Evolutionary conservation across 1,140 invertebrate genomes (phyloP), one percentile per base, ranked within the genome.

Genomic region (Tetranychus urticae): DNA sequence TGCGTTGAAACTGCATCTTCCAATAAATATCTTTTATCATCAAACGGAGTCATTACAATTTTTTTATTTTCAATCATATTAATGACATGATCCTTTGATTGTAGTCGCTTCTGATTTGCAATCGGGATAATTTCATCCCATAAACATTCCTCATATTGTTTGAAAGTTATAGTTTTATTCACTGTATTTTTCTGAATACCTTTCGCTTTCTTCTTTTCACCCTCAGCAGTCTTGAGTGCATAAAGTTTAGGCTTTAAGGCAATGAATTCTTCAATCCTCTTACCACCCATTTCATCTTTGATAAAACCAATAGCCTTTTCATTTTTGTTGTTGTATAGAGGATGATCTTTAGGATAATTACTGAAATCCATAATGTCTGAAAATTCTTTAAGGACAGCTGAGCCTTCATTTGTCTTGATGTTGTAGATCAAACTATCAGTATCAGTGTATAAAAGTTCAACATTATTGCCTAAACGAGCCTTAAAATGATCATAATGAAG

Each of bases 261-360:
- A 54, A 73, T 60, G 69, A 71, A 77, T 65, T 71, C 68, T 12
- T 45, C 62, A 52, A 76, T 69, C 45, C 70, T 65, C 58, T 60
- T 62, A 13, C 71, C 71, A 63, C 68, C 69, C 31, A 66, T 66
- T 67, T 78, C 75, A 69, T 76, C 74, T 67, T 76, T 78, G 65
- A 77, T 72, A 67, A 74, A 71, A 5, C 75, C 74, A 3, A 74
- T 34, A 3, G 73, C 69, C 64, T 78, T 77, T 66, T 74, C 75
- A 64, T 76, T 76, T 48, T 71, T 12, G 48, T 66, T 8, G 68
- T 34, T 12, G 10, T 54, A 46, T 56, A 64, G 35, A 1, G 13
- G 60, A 66, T 63, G 50, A 23, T 52, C 50, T 23, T 52, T n/a
- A 7, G 50, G 50, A 23, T 52, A 52, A 52, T 52, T 23, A 6